phyloP scores from a whole-genome alignment of 2,113 vertebrate species.

The Crotalus helleri region DNA sequence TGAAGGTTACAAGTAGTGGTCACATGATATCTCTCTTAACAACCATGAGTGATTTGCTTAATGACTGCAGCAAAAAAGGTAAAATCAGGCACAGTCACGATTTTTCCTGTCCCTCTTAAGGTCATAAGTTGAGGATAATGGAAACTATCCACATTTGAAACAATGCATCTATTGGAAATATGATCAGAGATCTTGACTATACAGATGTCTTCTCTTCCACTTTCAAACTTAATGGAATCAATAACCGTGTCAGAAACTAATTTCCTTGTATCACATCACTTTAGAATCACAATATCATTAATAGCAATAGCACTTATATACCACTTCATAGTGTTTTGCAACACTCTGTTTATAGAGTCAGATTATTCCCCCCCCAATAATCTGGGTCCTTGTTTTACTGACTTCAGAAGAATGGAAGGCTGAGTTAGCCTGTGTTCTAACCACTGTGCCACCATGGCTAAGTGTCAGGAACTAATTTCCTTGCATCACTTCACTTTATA shows the following conservation, averaged over 20 bases:
- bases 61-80: background rate
- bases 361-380: background rate
- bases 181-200: background rate
- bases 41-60: background rate
- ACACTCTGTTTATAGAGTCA: background rate
- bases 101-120: background rate
- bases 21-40: background rate
- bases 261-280: background rate
- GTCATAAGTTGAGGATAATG: background rate
- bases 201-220: background rate
- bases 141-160: background rate
- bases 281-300: background rate
- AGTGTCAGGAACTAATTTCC: background rate
- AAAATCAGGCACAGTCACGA: background rate
- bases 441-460: background rate
- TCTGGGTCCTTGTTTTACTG: background rate
- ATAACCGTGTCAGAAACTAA: background rate
- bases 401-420: background rate
- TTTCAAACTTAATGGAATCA: background rate
- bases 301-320: background rate
- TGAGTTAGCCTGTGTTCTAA: background rate
- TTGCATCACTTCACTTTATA: background rate
- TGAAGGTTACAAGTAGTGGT: background rate
- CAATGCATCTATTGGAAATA: background rate
- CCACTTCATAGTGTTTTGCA: background rate